phyloP scores from a whole-genome alignment of 2,113 vertebrate genomes.

The Odobenus rosmarus region DNA sequence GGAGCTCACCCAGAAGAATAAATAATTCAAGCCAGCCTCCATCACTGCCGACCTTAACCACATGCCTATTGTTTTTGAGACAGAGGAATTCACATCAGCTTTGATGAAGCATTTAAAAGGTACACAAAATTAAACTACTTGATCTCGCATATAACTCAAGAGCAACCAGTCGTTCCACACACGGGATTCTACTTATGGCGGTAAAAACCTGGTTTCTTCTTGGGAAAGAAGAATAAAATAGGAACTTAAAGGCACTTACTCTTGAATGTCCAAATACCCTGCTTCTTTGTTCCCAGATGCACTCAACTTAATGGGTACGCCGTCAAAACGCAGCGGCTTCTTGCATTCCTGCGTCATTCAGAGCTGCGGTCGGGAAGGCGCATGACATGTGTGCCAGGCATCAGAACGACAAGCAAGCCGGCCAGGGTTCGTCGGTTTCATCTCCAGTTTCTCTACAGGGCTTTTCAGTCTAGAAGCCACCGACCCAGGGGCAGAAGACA shows the following conservation, averaged over 20 bases:
- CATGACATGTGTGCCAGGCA: accelerated
- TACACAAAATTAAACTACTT: conserved; percentile 11
- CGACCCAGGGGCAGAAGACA: background rate
- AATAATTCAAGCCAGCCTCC: conserved; percentile 28
- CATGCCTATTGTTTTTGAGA: background rate
- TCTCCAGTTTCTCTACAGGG: background rate
- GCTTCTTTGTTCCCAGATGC: background rate
- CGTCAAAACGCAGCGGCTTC: background rate
- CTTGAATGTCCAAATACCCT: background rate
- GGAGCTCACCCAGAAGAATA: background rate
- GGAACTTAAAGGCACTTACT: background rate
- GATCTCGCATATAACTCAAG: background rate
- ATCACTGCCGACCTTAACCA: background rate
- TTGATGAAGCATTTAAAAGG: conserved; percentile 22
- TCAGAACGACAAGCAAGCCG: background rate
- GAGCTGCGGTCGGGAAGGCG: background rate
- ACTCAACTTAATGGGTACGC: background rate
- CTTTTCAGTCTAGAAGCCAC: background rate
- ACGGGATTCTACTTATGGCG: background rate
- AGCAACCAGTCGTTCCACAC: background rate
- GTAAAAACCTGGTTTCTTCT: conserved; percentile 42
- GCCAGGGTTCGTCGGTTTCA: accelerated
- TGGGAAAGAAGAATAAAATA: background rate
- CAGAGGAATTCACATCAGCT: background rate
- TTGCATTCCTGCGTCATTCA: background rate